Conservation (phyloP, 2,113 vertebrate genomes). For the Oreotragus oreotragus region DNA sequence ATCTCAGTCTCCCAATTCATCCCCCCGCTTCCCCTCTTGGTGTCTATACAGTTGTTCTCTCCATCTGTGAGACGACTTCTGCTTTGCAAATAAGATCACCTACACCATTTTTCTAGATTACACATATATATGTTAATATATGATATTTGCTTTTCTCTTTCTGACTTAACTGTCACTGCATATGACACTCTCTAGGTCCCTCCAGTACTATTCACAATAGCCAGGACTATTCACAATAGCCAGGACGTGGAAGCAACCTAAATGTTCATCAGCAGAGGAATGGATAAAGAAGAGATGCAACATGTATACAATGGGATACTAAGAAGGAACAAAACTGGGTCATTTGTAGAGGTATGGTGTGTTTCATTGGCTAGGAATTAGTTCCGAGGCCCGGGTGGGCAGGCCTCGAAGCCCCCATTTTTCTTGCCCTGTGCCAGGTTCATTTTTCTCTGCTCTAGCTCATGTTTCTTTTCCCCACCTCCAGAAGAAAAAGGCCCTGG, state of each 20-base stretch:
- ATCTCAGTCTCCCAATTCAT: not conserved
- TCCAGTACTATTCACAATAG: not conserved
- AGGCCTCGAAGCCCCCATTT: not conserved
- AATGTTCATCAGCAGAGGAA: not conserved
- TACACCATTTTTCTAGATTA: not conserved
- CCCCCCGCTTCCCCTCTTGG: rapidly evolving
- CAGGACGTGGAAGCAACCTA: not conserved
- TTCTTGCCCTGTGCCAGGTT: not conserved
- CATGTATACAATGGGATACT: not conserved
- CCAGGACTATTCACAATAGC: not conserved
- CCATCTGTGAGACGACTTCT: not conserved
- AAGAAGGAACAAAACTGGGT: not conserved
- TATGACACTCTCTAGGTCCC: not conserved
- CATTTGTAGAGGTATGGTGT: not conserved
- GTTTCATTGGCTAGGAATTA: not conserved
- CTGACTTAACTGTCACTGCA: not conserved
- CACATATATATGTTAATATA: not conserved
- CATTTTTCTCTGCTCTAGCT: not conserved
- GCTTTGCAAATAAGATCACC: not conserved
- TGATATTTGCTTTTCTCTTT: not conserved
- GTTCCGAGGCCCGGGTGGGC: not conserved
- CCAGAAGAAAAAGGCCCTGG: not conserved
- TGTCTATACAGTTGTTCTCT: not conserved
- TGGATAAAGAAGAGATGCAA: not conserved
- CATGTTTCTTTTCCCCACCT: not conserved